These are phyloP conservation scores for Antechinus flavipes DNA, from an alignment of 2,113 vertebrate species.

Conservation along the genomic window DNA sequence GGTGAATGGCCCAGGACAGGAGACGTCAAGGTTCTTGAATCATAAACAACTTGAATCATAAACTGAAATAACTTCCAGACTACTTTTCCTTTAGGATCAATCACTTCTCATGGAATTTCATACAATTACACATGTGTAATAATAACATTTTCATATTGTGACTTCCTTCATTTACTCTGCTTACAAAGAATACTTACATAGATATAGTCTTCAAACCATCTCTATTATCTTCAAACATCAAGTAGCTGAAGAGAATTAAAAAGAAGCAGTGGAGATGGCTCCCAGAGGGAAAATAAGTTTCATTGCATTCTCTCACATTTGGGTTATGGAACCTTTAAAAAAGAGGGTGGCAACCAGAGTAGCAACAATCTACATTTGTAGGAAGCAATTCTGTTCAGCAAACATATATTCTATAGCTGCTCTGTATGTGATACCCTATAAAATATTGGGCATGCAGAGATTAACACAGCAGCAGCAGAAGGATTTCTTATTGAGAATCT, in stretches of 20 bases:
- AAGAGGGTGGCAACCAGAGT: slow-evolving; percentile 6
- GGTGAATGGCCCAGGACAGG: not conserved
- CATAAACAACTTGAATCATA: not conserved
- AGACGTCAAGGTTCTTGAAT: not conserved
- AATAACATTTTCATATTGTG: not conserved
- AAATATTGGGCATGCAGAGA: not conserved
- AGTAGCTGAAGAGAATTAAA: not conserved
- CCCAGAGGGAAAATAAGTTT: not conserved
- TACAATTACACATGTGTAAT: not conserved
- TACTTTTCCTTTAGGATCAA: not conserved
- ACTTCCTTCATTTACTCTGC: not conserved
- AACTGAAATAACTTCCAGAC: not conserved
- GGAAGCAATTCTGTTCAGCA: not conserved
- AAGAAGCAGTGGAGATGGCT: not conserved
- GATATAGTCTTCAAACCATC: not conserved
- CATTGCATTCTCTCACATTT: slow-evolving; percentile 4
- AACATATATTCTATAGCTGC: not conserved
- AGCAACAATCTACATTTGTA: not conserved
- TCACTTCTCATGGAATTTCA: not conserved
- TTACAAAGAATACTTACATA: not conserved
- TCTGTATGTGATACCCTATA: not conserved
- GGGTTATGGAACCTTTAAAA: not conserved
- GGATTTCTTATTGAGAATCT: not conserved
- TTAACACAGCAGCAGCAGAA: not conserved
- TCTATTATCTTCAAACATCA: not conserved